These are phyloP conservation scores for Hyles vespertilio DNA, from an alignment of 1,140 invertebrate species.

Conservation along the genomic window DNA sequence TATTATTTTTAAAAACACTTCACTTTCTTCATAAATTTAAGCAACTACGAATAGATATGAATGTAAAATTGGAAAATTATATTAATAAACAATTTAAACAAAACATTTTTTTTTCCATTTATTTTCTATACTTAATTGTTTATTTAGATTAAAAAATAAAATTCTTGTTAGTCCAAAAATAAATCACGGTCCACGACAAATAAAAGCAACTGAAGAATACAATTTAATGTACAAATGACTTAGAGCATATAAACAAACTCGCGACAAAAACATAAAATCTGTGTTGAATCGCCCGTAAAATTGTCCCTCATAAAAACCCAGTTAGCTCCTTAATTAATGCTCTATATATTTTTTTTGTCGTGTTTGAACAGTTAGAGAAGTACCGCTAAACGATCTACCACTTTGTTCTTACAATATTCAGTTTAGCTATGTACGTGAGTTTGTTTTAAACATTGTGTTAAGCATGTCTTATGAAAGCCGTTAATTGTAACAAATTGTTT, in stretches of 20 bases:
- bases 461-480: constrained; percentile 2
- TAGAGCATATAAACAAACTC: constrained; percentile 18
- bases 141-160: no score
- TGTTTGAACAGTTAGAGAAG: constrained; percentile 23
- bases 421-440: not conserved
- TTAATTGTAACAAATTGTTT: constrained; percentile 5
- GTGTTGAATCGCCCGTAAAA: constrained; percentile 61
- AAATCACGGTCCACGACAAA: no score
- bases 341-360: constrained; percentile 46
- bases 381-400: constrained; percentile 7
- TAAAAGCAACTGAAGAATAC: no score
- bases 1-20: no score
- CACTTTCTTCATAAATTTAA: no score
- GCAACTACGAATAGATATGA: no score
- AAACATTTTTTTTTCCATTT: no score
- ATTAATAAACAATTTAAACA: no score
- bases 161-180: no score
- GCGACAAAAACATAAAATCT: constrained; percentile 38
- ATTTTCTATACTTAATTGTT: no score
- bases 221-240: constrained; percentile 1
- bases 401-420: constrained; percentile 7
- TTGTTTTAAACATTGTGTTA: constrained; percentile 1
- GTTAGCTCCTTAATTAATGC: constrained; percentile 43
- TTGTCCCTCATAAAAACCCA: constrained; percentile 47
- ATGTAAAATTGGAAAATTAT: no score